phyloP scores from a whole-genome alignment of 1,140 invertebrate species.

The Drosophila aff. region DNA sequence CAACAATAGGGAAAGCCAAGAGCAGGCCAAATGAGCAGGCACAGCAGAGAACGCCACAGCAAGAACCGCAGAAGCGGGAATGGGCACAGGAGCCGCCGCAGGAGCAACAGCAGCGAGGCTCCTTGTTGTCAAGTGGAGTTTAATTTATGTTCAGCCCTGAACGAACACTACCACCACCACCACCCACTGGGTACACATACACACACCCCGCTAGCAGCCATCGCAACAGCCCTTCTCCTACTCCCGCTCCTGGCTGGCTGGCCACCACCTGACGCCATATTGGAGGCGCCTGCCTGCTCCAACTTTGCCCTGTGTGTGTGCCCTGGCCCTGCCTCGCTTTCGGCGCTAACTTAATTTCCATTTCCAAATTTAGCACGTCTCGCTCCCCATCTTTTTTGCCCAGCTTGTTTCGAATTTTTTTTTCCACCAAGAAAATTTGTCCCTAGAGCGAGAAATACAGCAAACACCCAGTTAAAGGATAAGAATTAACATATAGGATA shows the following conservation, averaged over 20 bases:
- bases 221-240: neutral
- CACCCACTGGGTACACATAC: neutral
- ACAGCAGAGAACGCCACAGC: slow-evolving; percentile 13
- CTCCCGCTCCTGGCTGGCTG: neutral
- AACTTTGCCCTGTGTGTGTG: slow-evolving; percentile 33
- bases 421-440: slow-evolving; percentile 1
- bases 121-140: slow-evolving; percentile 61
- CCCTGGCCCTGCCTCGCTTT: slow-evolving; percentile 32
- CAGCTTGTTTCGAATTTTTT: neutral
- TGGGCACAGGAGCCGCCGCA: neutral
- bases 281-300: slow-evolving; percentile 34
- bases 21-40: slow-evolving; percentile 31
- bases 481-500: neutral
- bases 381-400: slow-evolving; percentile 17
- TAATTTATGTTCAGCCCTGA: slow-evolving; percentile 60
- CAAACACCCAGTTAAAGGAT: neutral
- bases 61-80: slow-evolving; percentile 27
- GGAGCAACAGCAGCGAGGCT: slow-evolving; percentile 30
- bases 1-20: slow-evolving; percentile 30
- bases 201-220: neutral
- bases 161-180: slow-evolving; percentile 6
- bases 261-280: slow-evolving; percentile 55
- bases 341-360: slow-evolving; percentile 72
- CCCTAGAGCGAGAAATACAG: slow-evolving; percentile 1
- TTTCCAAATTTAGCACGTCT: slow-evolving; percentile 80